Evolutionary conservation across 2,113 vertebrate species (phyloP), one percentile per base, ranked within the genome.

Genomic region (Noctilio leporinus): DNA sequence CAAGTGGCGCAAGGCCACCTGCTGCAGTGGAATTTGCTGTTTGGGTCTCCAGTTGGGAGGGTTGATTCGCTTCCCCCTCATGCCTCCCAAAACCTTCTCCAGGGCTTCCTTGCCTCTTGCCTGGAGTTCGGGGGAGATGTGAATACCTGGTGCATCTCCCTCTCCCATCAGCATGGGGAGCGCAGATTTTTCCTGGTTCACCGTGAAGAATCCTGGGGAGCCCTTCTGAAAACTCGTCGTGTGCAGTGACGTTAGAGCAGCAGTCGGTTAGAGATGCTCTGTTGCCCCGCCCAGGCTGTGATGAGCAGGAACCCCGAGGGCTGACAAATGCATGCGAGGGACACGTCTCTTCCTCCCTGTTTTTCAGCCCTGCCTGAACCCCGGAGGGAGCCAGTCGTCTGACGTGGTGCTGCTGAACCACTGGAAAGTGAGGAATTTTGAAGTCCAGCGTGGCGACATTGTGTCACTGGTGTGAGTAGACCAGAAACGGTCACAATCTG

Each of bases 361-460:
- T 93, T 95, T 87, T 62, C 70, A 99, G 98, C 99, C 98, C 93
- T 99, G 98, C 84, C 97, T 99, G 97, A 99, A 99, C 97, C 98
- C 98, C 64, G 98, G 97, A 4, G 98, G 98, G 85, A 98, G 98
- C 94, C 95, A 98, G 24, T 86, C 97, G 16, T 98, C 98, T 82
- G 98, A 99, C 96, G 94, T 99, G 57, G 98, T 99, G 14, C 98
- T 99, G 69, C 96, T 99, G 96, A 99, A 98, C 95, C 98, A 98
- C 55, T 99, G 99, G 98, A 98, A 98, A 93, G 96, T 98, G 92
- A 98, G 98, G 87, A 99, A 99, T 97, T 98, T 99, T 8, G 98
- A 98, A 95, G 98, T 99, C 64, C 98, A 98, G 0, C 98, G 98
- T 62, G 98, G 98, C 85, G 98, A 99, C 96, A 98, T 99, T 70